Conservation (phyloP, 2,888 invertebrate species). For the Podotricha telesiphe region DNA sequence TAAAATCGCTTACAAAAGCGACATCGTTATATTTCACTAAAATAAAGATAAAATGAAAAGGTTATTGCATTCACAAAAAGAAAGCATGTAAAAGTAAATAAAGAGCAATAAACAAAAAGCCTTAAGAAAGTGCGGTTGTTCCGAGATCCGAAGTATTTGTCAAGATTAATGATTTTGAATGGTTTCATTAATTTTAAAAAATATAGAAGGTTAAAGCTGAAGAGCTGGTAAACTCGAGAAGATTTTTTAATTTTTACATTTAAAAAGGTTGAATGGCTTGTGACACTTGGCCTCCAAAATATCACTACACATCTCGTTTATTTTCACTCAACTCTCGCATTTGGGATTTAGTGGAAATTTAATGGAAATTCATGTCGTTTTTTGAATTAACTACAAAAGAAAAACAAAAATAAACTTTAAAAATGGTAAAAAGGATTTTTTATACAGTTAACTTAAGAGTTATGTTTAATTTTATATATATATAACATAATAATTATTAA, state of each 20-base stretch:
- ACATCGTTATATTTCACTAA: not conserved
- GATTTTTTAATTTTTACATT: not conserved
- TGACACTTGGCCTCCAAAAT: not conserved
- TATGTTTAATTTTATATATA: too few relatives aligned
- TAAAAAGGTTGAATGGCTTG: not conserved
- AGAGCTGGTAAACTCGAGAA: too few relatives aligned
- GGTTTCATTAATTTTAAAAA: slow-evolving; percentile 1
- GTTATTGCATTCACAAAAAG: slow-evolving; percentile 20
- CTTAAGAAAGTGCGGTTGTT: slow-evolving; percentile 31
- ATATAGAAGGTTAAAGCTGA: not conserved
- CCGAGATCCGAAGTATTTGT: slow-evolving; percentile 10
- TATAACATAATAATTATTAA: not conserved
- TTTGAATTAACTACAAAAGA: too few relatives aligned
- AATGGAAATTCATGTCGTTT: too few relatives aligned
- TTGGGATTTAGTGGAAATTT: too few relatives aligned
- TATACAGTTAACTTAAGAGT: not conserved
- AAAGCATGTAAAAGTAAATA: slow-evolving; percentile 34
- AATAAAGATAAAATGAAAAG: not conserved
- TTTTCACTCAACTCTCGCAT: too few relatives aligned
- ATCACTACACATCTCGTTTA: not conserved
- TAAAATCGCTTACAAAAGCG: not conserved
- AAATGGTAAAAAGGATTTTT: too few relatives aligned
- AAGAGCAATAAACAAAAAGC: slow-evolving; percentile 27
- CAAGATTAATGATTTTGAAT: slow-evolving; percentile 27
- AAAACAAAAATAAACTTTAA: too few relatives aligned